phyloP scores from a whole-genome alignment of 2,888 invertebrate species.

The Tetranychus piercei region DNA sequence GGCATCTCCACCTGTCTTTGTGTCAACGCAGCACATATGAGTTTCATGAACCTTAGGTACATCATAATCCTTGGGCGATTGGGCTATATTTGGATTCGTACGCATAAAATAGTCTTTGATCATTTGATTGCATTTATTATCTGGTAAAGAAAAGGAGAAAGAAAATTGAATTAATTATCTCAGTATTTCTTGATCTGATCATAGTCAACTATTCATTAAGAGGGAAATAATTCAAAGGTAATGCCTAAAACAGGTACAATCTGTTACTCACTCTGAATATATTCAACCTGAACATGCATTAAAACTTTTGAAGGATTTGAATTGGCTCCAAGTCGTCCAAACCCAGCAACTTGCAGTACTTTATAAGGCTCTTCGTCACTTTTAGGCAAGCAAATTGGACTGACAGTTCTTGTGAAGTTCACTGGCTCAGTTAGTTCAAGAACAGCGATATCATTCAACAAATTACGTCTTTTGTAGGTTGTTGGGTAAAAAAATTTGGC shows the following conservation, averaged over 20 bases:
- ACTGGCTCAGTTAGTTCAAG: background rate
- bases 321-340: conserved; percentile 1
- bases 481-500: background rate
- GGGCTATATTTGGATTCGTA: background rate
- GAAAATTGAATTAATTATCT: background rate
- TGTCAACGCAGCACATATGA: conserved; percentile 9
- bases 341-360: background rate
- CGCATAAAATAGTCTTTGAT: conserved; percentile 5
- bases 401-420: background rate
- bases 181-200: no score
- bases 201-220: no score
- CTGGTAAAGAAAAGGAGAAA: background rate
- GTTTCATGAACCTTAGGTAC: conserved; percentile 6
- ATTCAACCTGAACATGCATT: conserved; percentile 8
- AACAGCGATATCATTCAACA: conserved; percentile 3
- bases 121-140: background rate
- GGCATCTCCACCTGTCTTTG: background rate
- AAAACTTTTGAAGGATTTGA: background rate
- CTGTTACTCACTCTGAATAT: background rate
- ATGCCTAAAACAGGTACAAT: no score
- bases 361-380: conserved; percentile 4
- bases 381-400: conserved; percentile 5
- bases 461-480: background rate
- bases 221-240: no score
- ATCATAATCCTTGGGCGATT: background rate